Evolutionary conservation across 2,888 invertebrate genomes (phyloP).

Genomic region (Macaria notata): DNA sequence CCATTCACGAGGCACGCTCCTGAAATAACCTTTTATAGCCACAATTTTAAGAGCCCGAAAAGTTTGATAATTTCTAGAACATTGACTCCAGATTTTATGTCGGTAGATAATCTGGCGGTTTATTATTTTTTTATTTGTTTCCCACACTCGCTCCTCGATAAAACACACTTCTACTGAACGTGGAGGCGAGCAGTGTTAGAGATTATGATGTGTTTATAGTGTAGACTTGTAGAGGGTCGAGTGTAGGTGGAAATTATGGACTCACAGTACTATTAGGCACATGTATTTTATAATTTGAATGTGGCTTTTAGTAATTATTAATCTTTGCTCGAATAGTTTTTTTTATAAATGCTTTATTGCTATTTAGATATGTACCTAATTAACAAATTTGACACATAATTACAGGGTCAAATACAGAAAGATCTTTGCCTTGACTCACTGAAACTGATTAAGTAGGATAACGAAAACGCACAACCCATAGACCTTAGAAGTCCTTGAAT

Average conservation of each 20-base stretch:
- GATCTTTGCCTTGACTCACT: too few relatives aligned
- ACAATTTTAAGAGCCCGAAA: constrained; percentile 9
- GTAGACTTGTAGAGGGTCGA: too few relatives aligned
- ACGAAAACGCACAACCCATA: too few relatives aligned
- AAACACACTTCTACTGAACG: constrained; percentile 12
- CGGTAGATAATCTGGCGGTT: constrained; percentile 19
- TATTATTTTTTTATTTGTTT: constrained; percentile 24
- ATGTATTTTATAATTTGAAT: neutral
- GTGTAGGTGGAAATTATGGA: neutral
- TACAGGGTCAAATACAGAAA: too few relatives aligned
- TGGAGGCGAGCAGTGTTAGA: neutral
- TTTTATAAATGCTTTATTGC: neutral
- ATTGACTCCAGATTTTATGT: constrained; percentile 22
- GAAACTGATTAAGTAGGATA: too few relatives aligned
- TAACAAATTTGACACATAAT: too few relatives aligned
- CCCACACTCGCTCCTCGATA: constrained; percentile 19
- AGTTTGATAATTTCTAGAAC: constrained; percentile 18
- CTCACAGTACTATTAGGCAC: neutral
- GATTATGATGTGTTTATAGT: neutral
- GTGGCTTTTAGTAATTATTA: neutral
- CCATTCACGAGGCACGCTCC: constrained; percentile 4
- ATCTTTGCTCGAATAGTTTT: neutral
- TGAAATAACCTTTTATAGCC: constrained; percentile 12
- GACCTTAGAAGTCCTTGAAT: too few relatives aligned
- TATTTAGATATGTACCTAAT: too few relatives aligned